Conservation (phyloP, 2,797 vertebrate species). For the Pampus argenteus region DNA sequence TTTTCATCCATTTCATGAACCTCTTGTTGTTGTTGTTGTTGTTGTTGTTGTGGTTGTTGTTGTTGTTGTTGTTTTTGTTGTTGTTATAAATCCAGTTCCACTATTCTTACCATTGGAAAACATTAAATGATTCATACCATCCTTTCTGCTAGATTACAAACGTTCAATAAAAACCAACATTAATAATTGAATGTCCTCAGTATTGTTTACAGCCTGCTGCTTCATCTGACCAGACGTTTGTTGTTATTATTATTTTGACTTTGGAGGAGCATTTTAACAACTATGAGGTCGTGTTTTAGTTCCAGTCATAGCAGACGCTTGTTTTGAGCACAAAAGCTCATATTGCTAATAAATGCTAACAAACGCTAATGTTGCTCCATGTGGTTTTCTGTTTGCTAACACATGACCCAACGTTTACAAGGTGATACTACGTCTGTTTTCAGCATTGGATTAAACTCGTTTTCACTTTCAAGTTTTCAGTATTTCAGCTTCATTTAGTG, state of each 20-base stretch:
- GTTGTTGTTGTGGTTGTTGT: slow-evolving; percentile 16
- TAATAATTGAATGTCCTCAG: slow-evolving; percentile 69
- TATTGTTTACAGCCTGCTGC: slow-evolving; percentile 53
- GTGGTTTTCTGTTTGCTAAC: too few species aligned
- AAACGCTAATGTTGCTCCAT: too few species aligned
- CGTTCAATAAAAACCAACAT: slow-evolving; percentile 62
- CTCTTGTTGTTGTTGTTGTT: slow-evolving; percentile 5
- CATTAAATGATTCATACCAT: slow-evolving; percentile 70
- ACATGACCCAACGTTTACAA: too few species aligned
- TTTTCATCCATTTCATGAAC: neutral
- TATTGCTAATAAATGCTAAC: too few species aligned
- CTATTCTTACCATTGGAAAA: slow-evolving; percentile 38
- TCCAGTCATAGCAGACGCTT: too few species aligned
- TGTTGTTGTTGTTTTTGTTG: slow-evolving; percentile 11
- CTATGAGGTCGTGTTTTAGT: too few species aligned
- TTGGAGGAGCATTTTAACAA: neutral
- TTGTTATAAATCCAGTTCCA: slow-evolving; percentile 33
- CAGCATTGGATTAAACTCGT: too few species aligned
- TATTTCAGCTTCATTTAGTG: neutral
- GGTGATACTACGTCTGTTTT: too few species aligned
- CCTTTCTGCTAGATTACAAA: slow-evolving; percentile 54
- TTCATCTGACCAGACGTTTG: neutral
- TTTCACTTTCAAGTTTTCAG: too few species aligned
- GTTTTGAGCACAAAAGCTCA: too few species aligned
- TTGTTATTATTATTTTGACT: slow-evolving; percentile 21